Percentiles rank a stretch among this genome's conserved stretches.
Evolutionary conservation across 2,888 invertebrate genomes (phyloP).

Genomic region (Drosophila emarginata): DNA sequence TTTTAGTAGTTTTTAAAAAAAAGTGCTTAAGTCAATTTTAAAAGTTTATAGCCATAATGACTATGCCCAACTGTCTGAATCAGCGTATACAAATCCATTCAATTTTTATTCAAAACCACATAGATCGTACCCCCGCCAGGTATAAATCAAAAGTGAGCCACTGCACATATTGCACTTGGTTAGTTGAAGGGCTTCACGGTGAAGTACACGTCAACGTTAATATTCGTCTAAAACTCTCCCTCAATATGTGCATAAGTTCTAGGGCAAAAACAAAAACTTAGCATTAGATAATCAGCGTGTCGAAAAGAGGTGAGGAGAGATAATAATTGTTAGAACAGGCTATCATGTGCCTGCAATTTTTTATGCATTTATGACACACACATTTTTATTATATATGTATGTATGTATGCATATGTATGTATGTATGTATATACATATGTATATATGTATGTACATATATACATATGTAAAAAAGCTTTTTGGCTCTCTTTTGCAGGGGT

Average conservation of each 20-base stretch:
- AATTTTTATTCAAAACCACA: neutral
- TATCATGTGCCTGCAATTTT: constrained; percentile 61
- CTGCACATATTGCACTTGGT: constrained; percentile 32
- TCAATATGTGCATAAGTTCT: constrained; percentile 8
- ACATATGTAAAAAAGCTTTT: constrained; percentile 45
- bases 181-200: constrained; percentile 49
- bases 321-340: constrained; percentile 16
- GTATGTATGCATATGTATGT: too few relatives aligned
- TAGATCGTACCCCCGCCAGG: neutral
- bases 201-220: constrained; percentile 46
- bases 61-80: neutral
- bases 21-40: neutral
- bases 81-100: too few relatives aligned
- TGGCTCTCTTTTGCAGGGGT: constrained; percentile 31
- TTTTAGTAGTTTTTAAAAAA: neutral
- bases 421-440: too few relatives aligned
- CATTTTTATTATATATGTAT: neutral
- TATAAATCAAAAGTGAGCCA: neutral
- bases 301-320: constrained; percentile 64
- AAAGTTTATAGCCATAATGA: neutral
- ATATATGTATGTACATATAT: neutral
- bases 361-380: constrained; percentile 71
- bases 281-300: constrained; percentile 22
- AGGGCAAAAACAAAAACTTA: constrained; percentile 1
- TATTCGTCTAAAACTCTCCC: constrained; percentile 10